Percentiles rank a stretch among this genome's conserved stretches.
Evolutionary conservation across 1,140 invertebrate species (phyloP).

Genomic region (Drosophila novamexicana): DNA sequence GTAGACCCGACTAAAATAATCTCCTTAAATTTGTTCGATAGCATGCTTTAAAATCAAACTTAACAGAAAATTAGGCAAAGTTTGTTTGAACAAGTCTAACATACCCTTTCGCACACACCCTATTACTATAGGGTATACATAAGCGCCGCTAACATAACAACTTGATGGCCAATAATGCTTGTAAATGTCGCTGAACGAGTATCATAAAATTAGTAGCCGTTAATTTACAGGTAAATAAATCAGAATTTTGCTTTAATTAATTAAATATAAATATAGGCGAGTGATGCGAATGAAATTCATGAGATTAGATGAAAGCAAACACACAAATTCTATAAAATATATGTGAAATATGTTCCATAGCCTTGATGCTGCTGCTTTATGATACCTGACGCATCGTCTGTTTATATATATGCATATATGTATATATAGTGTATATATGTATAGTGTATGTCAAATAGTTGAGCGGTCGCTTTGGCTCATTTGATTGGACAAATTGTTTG

Average conservation of each 20-base stretch:
- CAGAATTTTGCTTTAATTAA: slow-evolving; percentile 1
- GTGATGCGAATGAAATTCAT: slow-evolving; percentile 12
- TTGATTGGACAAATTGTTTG: slow-evolving; percentile 71
- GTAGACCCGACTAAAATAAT: too few species aligned
- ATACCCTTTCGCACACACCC: not conserved
- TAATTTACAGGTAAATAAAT: slow-evolving; percentile 15
- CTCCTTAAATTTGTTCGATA: too few species aligned
- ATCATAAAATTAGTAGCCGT: not conserved
- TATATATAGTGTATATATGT: not conserved
- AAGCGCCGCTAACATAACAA: not conserved
- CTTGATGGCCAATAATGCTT: slow-evolving; percentile 1
- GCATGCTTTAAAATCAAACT: too few species aligned
- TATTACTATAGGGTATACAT: not conserved
- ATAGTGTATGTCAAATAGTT: slow-evolving; percentile 4
- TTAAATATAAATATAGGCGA: slow-evolving; percentile 5
- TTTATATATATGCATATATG: not conserved
- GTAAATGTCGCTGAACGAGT: not conserved
- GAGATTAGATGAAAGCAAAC: slow-evolving; percentile 2
- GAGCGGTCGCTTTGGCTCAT: slow-evolving; percentile 24
- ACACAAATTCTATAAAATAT: not conserved
- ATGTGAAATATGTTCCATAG: slow-evolving; percentile 9
- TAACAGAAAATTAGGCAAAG: too few species aligned
- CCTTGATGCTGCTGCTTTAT: slow-evolving; percentile 37
- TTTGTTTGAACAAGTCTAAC: too few species aligned
- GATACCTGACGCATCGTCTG: slow-evolving; percentile 36